Percentiles rank a stretch among this genome's conserved stretches.
phyloP scores from a whole-genome alignment of 2,113 vertebrate species.

The Balaeniceps rex region DNA sequence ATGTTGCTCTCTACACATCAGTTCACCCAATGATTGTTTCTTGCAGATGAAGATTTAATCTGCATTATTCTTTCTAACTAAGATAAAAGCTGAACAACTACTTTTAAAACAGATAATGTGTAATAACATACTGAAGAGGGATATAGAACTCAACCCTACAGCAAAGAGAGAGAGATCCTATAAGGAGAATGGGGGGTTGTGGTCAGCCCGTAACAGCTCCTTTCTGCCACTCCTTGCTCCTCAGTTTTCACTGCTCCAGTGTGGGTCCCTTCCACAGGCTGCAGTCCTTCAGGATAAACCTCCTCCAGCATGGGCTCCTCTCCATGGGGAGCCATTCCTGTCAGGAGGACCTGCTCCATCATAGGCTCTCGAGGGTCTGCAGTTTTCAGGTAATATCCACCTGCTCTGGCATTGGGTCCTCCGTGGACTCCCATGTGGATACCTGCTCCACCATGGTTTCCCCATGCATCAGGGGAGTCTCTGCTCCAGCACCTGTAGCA shows the following conservation, averaged over 20 bases:
- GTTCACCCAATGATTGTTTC: neutral
- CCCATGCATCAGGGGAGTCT: neutral
- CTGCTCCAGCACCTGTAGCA: neutral
- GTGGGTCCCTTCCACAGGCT: neutral
- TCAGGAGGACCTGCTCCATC: neutral
- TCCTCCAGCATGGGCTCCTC: neutral
- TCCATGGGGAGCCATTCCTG: neutral
- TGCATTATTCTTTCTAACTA: neutral
- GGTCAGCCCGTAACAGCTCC: neutral
- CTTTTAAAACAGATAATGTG: neutral
- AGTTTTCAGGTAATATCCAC: neutral
- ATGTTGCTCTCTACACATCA: neutral
- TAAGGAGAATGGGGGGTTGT: neutral
- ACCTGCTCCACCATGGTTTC: neutral
- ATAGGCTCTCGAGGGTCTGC: neutral
- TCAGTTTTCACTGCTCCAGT: neutral
- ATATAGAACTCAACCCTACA: neutral
- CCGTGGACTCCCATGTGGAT: neutral
- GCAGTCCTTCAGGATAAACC: neutral
- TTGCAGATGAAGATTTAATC: neutral
- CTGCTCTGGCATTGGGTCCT: neutral
- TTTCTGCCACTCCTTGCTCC: neutral
- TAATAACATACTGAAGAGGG: rapidly evolving
- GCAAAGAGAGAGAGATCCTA: neutral
- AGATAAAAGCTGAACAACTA: neutral